Conservation (phyloP, 92 coral and sea anemone species). For the Epizoanthus stellaris region DNA sequence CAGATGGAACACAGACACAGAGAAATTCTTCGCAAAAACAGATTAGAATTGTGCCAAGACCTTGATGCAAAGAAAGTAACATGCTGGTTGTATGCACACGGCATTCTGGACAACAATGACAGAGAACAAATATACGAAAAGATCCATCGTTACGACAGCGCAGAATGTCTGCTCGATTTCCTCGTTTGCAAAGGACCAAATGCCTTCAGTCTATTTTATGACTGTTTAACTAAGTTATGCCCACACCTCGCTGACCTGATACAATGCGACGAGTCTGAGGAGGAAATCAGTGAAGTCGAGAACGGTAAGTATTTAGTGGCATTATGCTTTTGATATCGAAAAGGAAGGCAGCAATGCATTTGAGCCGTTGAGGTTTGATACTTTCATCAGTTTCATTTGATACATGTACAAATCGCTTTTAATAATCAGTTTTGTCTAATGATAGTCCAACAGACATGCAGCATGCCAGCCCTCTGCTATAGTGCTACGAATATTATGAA, state of each 20-base stretch:
- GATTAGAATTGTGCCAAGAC: neutral
- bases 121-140: neutral
- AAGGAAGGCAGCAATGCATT: too few species aligned
- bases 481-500: too few species aligned
- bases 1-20: conserved; percentile 8
- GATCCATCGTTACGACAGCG: neutral
- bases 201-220: neutral
- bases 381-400: too few species aligned
- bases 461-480: too few species aligned
- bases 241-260: neutral
- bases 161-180: neutral
- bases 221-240: neutral
- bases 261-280: neutral
- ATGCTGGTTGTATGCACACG: neutral
- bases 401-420: too few species aligned
- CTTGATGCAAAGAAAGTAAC: neutral
- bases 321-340: too few species aligned
- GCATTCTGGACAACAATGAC: neutral
- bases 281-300: neutral
- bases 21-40: neutral
- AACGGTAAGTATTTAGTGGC: neutral
- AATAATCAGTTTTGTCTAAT: too few species aligned
- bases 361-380: too few species aligned
- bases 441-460: too few species aligned
- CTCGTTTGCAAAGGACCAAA: neutral